phyloP scores from a whole-genome alignment of 2,113 vertebrate genomes.

The Limnothrissa miodon region DNA sequence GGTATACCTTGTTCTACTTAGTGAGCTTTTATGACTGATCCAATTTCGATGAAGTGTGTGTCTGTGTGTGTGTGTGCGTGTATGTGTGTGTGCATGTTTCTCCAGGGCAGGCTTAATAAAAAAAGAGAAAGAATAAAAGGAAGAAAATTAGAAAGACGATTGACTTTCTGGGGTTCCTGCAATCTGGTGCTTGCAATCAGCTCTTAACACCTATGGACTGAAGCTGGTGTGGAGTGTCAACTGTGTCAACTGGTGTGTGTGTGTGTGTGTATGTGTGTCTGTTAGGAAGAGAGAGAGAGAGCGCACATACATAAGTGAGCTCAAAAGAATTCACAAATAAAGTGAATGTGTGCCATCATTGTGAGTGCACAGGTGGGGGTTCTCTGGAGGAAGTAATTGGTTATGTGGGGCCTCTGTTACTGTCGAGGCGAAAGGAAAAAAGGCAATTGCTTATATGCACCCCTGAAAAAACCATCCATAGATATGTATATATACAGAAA shows the following conservation, averaged over 20 bases:
- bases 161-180: slow-evolving; percentile 38
- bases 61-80: background rate
- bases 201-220: background rate
- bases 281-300: slow-evolving; percentile 23
- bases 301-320: background rate
- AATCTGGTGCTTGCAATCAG: slow-evolving; percentile 27
- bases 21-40: slow-evolving; percentile 38
- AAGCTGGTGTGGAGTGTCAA: slow-evolving; percentile 18
- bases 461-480: slow-evolving; percentile 72
- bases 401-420: slow-evolving; percentile 4
- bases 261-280: slow-evolving; percentile 13
- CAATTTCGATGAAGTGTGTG: slow-evolving; percentile 34
- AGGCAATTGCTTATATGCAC: slow-evolving; percentile 20
- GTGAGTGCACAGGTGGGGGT: background rate
- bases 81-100: slow-evolving; percentile 26
- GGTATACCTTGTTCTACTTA: slow-evolving; percentile 57
- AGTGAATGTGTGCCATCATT: background rate
- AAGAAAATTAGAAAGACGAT: slow-evolving; percentile 5
- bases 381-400: background rate
- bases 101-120: slow-evolving; percentile 23
- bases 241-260: background rate
- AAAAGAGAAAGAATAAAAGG: slow-evolving; percentile 5
- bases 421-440: slow-evolving; percentile 16
- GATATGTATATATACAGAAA: slow-evolving; percentile 74
- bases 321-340: background rate